These are phyloP conservation scores for Aculops lycopersici DNA, from an alignment of 1,140 invertebrate species.

Conservation along the genomic window DNA sequence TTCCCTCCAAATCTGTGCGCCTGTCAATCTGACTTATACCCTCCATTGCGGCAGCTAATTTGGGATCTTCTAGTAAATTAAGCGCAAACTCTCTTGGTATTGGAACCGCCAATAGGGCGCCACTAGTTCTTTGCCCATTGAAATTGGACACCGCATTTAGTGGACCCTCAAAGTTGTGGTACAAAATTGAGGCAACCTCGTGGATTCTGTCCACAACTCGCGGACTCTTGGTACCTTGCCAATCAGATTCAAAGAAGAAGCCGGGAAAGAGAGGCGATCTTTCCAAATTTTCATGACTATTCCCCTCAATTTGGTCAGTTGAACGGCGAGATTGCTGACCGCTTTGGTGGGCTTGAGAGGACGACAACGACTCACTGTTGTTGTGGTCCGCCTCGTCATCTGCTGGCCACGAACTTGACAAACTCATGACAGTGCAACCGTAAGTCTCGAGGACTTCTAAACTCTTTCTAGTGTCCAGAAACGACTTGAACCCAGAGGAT, in stretches of 20 bases:
- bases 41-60: no score
- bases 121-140: no score
- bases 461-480: constrained; percentile 70
- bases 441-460: constrained; percentile 82
- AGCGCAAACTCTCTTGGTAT: not conserved
- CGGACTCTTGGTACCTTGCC: not conserved
- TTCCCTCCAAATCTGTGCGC: constrained; percentile 31
- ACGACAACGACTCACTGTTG: no score
- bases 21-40: constrained; percentile 13
- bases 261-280: no score
- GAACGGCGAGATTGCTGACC: no score
- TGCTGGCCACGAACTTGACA: no score
- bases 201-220: not conserved
- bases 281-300: no score
- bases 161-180: constrained; percentile 2
- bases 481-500: constrained; percentile 82
- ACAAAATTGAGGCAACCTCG: not conserved
- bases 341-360: no score
- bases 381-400: no score
- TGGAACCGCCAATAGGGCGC: not conserved
- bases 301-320: no score
- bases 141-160: not conserved
- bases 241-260: not conserved
- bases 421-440: no score
- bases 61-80: not conserved